phyloP scores from a whole-genome alignment of 1,140 invertebrate species.

The Venturia canescens region DNA sequence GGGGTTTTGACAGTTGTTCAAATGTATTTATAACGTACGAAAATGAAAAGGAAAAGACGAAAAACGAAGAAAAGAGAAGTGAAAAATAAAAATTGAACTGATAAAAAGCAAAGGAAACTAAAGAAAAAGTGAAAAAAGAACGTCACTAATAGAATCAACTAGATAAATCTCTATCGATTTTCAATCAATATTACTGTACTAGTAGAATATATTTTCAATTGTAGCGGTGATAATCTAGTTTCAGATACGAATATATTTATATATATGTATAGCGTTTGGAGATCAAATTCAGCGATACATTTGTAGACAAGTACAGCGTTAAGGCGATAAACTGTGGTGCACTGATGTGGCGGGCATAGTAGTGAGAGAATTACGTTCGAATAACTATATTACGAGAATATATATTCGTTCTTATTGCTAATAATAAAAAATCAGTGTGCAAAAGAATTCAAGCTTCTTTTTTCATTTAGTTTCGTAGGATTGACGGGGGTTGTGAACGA shows the following conservation, averaged over 20 bases:
- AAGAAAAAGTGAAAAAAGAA: background rate
- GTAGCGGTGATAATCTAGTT: slow-evolving; percentile 21
- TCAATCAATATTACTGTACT: slow-evolving; percentile 19
- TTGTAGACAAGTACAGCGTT: slow-evolving; percentile 11
- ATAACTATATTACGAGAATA: background rate
- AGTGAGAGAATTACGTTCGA: background rate
- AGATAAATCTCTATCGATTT: slow-evolving; percentile 22
- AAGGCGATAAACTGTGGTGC: slow-evolving; percentile 11
- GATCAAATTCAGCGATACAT: slow-evolving; percentile 1
- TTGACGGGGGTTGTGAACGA: too few species aligned
- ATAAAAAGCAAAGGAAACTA: background rate
- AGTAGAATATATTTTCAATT: slow-evolving; percentile 25
- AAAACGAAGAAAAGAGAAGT: too few species aligned
- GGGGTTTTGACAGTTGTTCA: slow-evolving; percentile 33
- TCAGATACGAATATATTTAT: slow-evolving; percentile 21
- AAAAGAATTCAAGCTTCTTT: too few species aligned
- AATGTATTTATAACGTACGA: slow-evolving; percentile 21
- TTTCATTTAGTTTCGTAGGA: too few species aligned
- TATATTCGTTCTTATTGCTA: background rate
- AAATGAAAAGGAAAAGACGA: too few species aligned
- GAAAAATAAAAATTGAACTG: slow-evolving; percentile 12
- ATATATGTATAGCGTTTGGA: slow-evolving; percentile 11
- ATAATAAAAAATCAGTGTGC: background rate
- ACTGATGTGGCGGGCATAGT: slow-evolving; percentile 21
- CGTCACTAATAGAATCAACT: background rate